These are phyloP conservation scores for Idaea aversata DNA, from an alignment of 2,888 invertebrate genomes.

Conservation along the genomic window DNA sequence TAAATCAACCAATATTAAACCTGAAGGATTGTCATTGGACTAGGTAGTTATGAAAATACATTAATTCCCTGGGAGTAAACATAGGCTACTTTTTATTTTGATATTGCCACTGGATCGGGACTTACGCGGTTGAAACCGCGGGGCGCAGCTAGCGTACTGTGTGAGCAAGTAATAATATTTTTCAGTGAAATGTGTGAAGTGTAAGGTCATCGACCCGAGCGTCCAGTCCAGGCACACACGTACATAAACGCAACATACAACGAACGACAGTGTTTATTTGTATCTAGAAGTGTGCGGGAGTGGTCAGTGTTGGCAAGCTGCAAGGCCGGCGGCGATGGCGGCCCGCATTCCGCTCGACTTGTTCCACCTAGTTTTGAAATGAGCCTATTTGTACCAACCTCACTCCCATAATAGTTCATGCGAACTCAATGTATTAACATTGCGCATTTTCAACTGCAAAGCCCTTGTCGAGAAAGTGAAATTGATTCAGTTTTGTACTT, in stretches of 20 bases:
- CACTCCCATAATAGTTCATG: slow-evolving; percentile 39
- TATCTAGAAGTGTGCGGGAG: slow-evolving; percentile 62
- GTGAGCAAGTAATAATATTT: slow-evolving; percentile 12
- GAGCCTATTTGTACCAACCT: slow-evolving; percentile 59
- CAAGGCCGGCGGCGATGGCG: slow-evolving; percentile 67
- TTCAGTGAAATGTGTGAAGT: slow-evolving; percentile 30
- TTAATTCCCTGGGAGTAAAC: no score
- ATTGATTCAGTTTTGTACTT: slow-evolving; percentile 12
- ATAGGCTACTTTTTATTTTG: no score
- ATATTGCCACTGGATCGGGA: no score
- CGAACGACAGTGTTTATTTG: slow-evolving; percentile 50
- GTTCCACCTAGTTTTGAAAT: slow-evolving; percentile 65
- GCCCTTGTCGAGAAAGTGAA: slow-evolving; percentile 27
- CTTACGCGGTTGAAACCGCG: no score
- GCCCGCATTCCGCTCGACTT: slow-evolving; percentile 71
- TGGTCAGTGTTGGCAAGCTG: slow-evolving; percentile 73
- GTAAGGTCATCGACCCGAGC: slow-evolving; percentile 46
- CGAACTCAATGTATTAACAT: slow-evolving; percentile 32
- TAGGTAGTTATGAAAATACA: no score
- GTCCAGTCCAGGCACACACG: slow-evolving; percentile 22
- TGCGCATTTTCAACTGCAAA: slow-evolving; percentile 20
- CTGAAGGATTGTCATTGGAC: no score
- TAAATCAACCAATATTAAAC: no score
- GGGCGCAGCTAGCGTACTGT: not conserved
- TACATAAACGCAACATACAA: slow-evolving; percentile 44